Evolutionary conservation across 2,888 invertebrate genomes (phyloP).

Genomic region (Oscheius onirici): DNA sequence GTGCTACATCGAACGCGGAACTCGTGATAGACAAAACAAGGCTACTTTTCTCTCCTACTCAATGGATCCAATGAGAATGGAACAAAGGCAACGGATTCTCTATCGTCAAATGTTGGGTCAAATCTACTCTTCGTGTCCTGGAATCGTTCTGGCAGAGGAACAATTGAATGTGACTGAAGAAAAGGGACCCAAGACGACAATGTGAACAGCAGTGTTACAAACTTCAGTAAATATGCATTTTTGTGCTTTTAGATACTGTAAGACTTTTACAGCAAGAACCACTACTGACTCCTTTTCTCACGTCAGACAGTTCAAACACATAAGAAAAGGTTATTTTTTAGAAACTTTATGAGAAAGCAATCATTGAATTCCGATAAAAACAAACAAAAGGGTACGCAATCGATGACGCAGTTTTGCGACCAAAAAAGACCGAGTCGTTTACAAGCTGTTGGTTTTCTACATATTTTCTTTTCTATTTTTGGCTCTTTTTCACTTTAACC

Average conservation of each 20-base stretch:
- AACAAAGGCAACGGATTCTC: background rate
- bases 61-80: background rate
- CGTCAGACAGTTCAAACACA: too few relatives aligned
- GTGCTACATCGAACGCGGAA: too few relatives aligned
- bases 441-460: too few relatives aligned
- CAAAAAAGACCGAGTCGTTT: too few relatives aligned
- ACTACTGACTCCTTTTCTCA: too few relatives aligned
- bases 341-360: background rate
- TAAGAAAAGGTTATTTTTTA: too few relatives aligned
- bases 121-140: background rate
- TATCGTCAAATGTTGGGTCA: background rate
- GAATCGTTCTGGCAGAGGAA: background rate
- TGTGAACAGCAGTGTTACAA: too few relatives aligned
- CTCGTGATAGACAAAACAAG: too few relatives aligned
- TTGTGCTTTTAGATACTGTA: background rate
- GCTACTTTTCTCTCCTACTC: background rate
- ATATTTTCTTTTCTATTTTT: background rate
- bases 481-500: too few relatives aligned
- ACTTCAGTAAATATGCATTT: background rate
- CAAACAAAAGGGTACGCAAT: background rate
- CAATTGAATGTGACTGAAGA: background rate
- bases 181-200: background rate
- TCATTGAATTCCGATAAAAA: background rate
- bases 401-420: background rate
- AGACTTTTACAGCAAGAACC: constrained; percentile 3